Evolutionary conservation across 2,113 vertebrate species (phyloP), one percentile per base, ranked within the genome.

Genomic region (Trematocara unimaculatum): DNA sequence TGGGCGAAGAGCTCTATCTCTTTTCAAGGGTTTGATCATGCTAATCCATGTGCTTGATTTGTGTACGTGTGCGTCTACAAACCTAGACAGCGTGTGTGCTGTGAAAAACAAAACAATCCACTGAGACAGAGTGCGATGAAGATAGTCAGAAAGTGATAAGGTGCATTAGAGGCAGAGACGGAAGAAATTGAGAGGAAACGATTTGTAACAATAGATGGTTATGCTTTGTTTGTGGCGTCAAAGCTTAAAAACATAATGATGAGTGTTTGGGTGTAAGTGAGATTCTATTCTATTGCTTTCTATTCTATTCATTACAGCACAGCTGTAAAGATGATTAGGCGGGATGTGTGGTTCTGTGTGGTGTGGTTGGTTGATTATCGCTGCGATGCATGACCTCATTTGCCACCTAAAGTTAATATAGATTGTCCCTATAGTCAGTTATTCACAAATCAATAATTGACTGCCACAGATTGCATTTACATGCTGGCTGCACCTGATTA

Each of bases 401-500:
- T 79, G 23, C 84, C 82, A 92, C 82, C 60, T 79, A 29, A 51
- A 89, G 55, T 82, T 87, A 38, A 86, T 87, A 91, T 85, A 89
- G 89, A 91, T 88, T 85, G 70, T 33, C 17, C 87, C 79, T 60
- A 84, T 89, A 85, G 80, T 87, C 60, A 89, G 87, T 91, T 84
- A 90, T 90, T 94, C 51, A 51, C 64, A 62, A 86, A 92, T 95
- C 93, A 83, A 95, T 94, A 89, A 93, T 88, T 89, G 91, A 92
- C 89, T 78, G 84, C 62, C n/a, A 49, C 79, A 83, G 82, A 93
- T 92, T 91, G 84, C 60, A 79, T 90, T 86, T 87, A 90, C 81
- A 90, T 87, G 83, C 80, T 82, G 55, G 33, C 78, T 87, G 86
- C 53, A 86, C 81, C 89, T 92, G 88, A 89, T 92, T 89, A 84